phyloP scores from a whole-genome alignment of 2,888 invertebrate genomes.

The Campoplex capitator region DNA sequence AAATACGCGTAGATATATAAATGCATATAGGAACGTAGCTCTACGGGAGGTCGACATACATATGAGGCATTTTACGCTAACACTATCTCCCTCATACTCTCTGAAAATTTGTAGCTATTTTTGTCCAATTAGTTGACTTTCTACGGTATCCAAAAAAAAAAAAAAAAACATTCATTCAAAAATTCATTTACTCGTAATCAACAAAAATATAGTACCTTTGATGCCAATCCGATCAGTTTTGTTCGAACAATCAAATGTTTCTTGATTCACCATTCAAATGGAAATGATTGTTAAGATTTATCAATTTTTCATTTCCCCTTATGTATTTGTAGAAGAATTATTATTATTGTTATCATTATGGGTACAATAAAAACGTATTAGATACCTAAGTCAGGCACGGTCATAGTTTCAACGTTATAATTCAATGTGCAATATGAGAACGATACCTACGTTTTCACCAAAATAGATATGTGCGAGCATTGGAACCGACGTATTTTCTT shows the following conservation, averaged over 20 bases:
- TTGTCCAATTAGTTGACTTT: neutral
- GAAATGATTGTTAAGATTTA: neutral
- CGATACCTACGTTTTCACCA: neutral
- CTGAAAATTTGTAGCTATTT: conserved; percentile 26
- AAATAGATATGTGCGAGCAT: neutral
- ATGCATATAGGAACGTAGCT: neutral
- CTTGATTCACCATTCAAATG: neutral
- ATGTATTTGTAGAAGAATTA: neutral
- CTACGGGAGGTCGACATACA: neutral
- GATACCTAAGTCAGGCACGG: neutral
- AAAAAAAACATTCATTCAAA: conserved; percentile 8
- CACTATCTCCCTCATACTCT: conserved; percentile 8
- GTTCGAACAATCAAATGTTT: neutral
- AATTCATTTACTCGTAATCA: conserved; percentile 11
- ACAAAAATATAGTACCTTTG: neutral
- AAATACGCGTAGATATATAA: neutral
- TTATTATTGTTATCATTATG: neutral
- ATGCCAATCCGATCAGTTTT: neutral
- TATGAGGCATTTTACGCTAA: conserved; percentile 16
- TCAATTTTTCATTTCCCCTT: neutral
- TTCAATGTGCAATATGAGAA: neutral
- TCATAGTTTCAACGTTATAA: neutral
- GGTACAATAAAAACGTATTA: neutral
- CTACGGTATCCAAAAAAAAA: neutral
- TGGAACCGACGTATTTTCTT: conserved; percentile 14